Conservation (phyloP, 2,888 invertebrate genomes). For the Aphodius sticticus region DNA sequence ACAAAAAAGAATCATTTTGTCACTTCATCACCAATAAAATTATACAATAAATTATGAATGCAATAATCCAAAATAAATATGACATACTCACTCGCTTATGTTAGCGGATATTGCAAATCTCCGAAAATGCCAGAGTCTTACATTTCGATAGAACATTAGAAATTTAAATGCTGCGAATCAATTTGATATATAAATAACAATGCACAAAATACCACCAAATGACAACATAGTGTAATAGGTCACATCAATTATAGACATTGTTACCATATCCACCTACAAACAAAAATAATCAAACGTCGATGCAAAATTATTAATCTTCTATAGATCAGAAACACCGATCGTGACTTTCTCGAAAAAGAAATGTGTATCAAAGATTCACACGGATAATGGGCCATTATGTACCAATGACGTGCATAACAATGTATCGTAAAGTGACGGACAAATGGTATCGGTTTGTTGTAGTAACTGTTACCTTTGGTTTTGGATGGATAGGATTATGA, state of each 20-base stretch:
- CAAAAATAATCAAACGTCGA: neutral
- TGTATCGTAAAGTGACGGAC: neutral
- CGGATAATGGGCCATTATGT: neutral
- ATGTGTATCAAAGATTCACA: neutral
- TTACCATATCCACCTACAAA: neutral
- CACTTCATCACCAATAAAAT: no score
- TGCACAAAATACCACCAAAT: neutral
- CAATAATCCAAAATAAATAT: no score
- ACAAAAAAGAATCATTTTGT: no score
- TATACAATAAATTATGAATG: no score
- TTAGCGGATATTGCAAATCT: no score
- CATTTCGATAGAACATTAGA: neutral
- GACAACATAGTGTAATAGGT: neutral
- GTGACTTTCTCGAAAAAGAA: conserved; percentile 4
- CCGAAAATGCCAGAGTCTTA: no score
- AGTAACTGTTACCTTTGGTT: neutral
- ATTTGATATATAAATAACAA: neutral
- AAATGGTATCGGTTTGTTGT: neutral
- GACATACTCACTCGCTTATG: no score
- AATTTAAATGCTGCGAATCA: neutral
- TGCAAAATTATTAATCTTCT: neutral
- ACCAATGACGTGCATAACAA: no score
- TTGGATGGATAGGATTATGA: neutral
- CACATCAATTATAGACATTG: neutral
- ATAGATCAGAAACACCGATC: neutral